Base-by-base conservation (phyloP, 1,140 invertebrate species). In the Venturia canescens region DNA sequence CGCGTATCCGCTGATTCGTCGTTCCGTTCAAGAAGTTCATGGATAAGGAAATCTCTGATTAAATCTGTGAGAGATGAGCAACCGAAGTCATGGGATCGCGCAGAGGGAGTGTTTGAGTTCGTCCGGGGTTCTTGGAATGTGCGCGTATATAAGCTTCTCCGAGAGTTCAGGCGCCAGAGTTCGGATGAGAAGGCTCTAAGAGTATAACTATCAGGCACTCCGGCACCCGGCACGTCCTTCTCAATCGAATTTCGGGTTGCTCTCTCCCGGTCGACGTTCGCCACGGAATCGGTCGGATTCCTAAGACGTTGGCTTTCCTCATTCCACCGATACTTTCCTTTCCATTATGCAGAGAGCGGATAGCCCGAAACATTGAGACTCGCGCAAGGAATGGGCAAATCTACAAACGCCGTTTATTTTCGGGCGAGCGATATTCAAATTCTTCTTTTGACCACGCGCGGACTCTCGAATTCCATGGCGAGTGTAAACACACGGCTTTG, bases 161-260 rank as follows among this genome's bases (percentile, higher is more conserved):
- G 11, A 44, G 53, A 77, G 75, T 53, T 53, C 18, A 21, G 50
- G 50, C 50, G 50, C 50, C 50, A 53, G 18, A 26, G 21, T 23
- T 34, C 27, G 31, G 75, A 77, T 83, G 80, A 66, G 80, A 63
- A 63, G 66, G 76, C 83, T 27, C 50, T 44, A 78, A 82, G 84
- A 84, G 26, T 63, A 34, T 50, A 69, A 34, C 60, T 29, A 63
- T 27, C 31, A 66, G 57, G 29, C 75, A 66, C 34, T 66, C 75
- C 15, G 15, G n/a, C 53, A 57, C 57, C 66, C 72, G 63, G 63
- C 57, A 78, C 74, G 72, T 88, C 88, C 85, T 87, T 89, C 85
- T 85, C 89, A 87, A 91, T 91, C 89, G 90, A 89, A 91, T 89
- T 77, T 89, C 89, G 87, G 88, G 89, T 90, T 91, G 88, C 87